phyloP scores from a whole-genome alignment of 2,888 invertebrate species.

The Rhogogaster chlorosoma region DNA sequence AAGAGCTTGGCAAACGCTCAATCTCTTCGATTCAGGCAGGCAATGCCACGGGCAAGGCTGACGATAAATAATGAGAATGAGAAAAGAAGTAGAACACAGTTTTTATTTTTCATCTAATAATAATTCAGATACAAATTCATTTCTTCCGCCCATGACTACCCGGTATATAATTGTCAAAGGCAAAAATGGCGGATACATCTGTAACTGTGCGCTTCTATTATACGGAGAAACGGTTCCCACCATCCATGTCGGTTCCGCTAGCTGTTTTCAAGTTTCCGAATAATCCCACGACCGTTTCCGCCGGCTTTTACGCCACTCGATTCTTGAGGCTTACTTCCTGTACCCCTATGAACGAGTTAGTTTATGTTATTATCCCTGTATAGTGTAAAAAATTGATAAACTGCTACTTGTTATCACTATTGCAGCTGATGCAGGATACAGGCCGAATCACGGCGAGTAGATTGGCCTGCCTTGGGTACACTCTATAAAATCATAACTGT shows the following conservation, averaged over 20 bases:
- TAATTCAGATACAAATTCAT: conserved; percentile 10
- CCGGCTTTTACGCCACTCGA: conserved; percentile 26
- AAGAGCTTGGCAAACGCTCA: neutral
- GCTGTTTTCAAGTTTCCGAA: conserved; percentile 61
- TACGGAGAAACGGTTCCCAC: conserved; percentile 27
- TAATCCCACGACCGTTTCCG: conserved; percentile 67
- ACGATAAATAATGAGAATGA: neutral
- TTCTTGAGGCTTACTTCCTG: neutral
- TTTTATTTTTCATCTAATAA: neutral
- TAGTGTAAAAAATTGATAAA: neutral
- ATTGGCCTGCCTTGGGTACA: neutral
- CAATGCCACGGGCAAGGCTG: neutral
- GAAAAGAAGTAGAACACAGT: neutral
- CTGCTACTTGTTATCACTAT: conserved; percentile 12
- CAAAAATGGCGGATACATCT: neutral
- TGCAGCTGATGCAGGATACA: conserved; percentile 21
- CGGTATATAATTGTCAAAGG: neutral
- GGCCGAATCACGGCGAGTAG: conserved; percentile 3
- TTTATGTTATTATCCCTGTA: neutral
- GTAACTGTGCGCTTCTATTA: neutral
- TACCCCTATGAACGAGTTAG: neutral
- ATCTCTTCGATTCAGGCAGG: neutral
- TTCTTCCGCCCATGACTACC: neutral
- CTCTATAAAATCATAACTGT: conserved; percentile 30
- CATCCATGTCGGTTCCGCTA: conserved; percentile 46